A percentile compares a stretch with the other conserved stretches of the same genome.
Conservation (phyloP, 2,888 invertebrate genomes). For the Callyntrura sp. region DNA sequence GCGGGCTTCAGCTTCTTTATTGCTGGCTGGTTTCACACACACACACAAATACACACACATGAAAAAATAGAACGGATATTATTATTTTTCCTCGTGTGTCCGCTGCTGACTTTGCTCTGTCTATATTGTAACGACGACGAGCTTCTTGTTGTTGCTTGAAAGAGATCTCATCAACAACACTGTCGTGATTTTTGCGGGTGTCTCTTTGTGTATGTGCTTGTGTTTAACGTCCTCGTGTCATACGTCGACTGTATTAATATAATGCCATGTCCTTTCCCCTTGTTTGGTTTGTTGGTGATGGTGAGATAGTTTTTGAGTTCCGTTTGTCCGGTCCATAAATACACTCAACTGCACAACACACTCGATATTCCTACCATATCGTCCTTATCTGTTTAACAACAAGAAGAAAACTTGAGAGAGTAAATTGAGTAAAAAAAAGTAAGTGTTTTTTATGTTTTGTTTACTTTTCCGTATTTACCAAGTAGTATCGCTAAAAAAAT, state of each 20-base stretch:
- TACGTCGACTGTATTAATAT: too few species aligned
- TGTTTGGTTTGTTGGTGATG: too few species aligned
- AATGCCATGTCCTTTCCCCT: too few species aligned
- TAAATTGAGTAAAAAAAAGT: constrained; percentile 34
- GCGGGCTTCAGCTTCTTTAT: background rate
- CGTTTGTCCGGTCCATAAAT: background rate
- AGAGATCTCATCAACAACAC: constrained; percentile 1
- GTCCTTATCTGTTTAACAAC: background rate
- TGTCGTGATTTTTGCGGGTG: constrained; percentile 28
- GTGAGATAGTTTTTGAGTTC: constrained; percentile 7
- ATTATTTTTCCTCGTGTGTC: constrained; percentile 5
- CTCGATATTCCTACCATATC: background rate
- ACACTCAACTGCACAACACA: too few species aligned
- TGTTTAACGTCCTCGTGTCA: too few species aligned
- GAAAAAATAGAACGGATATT: constrained; percentile 10
- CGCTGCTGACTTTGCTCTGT: background rate
- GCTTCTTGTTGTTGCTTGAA: background rate
- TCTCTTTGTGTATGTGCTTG: background rate
- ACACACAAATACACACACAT: background rate
- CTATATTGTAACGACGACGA: background rate
- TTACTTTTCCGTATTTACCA: background rate
- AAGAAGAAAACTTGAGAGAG: background rate
- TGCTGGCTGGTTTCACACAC: constrained; percentile 5
- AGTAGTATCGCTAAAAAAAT: background rate
- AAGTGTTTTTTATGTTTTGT: background rate